Evolutionary conservation across 1,140 invertebrate species (phyloP), one percentile per base, ranked within the genome.

Genomic region (Drosophila pseudoananassae): DNA sequence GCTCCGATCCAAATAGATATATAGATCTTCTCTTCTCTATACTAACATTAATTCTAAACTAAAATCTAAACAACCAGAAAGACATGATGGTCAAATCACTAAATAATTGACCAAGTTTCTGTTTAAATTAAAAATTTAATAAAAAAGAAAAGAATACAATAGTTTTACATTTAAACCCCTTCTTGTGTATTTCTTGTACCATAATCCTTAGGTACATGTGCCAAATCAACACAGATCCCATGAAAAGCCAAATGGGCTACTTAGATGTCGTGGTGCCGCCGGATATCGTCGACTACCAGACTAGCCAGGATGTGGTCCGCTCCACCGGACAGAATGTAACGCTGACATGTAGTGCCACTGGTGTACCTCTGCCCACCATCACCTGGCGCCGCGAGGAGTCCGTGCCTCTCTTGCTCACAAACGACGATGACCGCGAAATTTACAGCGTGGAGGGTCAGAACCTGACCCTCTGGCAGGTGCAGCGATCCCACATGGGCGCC

Each of bases 161-260:
- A 20, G 20, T 3, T 20, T 3, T 20, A 20, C 20, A 1, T 3
- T 20, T 20, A 20, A 20, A 3, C 20, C 0, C 20, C 2, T 20
- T 20, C 27, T 29, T 29, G 4, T 6, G 0, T 29, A 8, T 29
- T 0, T 29, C 8, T 29, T 31, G 8, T 1, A 2, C n/a, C n/a
- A 14, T 25, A 27, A 25, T 31, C 14, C 6, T 0, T 0, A 85
- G 82, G 82, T 88, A 88, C 46, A 97, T 97, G 96, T 97, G 96
- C 91, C 96, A 97, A 92, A 96, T 98, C 69, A 98, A 98, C 92
- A 98, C 97, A 3, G 96, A 97, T 89, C 96, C 97, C 0, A 98
- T 98, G 96, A 97, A 97, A 87, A 97, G 95, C 89, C 96, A 97
- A 92, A 94, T 96, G 23, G 97, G 96, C 4, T 97, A 97, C 91